Evolutionary conservation across 2,797 vertebrate species (phyloP).

Genomic region (Balearica regulorum): DNA sequence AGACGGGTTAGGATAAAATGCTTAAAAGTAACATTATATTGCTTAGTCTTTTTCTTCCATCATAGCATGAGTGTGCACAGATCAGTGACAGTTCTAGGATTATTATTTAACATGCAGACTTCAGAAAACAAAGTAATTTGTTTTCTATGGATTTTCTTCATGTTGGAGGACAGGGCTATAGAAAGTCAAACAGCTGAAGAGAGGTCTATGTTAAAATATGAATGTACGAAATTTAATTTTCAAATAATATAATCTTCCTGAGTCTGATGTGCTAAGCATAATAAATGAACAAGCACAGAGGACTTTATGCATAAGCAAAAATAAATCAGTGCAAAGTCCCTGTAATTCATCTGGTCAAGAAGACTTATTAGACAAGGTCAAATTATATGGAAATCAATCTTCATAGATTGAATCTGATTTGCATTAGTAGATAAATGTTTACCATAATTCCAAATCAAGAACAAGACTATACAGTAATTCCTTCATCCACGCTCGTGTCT

Average conservation of each 20-base stretch:
- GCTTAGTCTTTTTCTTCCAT: not conserved
- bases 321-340: constrained; percentile 43
- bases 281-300: constrained; percentile 22
- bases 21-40: not conserved
- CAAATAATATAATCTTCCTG: not conserved
- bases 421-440: constrained; percentile 59
- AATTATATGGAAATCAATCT: constrained; percentile 49
- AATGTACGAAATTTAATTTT: not conserved
- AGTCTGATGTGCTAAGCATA: constrained; percentile 26
- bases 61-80: not conserved
- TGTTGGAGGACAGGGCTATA: not conserved
- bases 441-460: constrained; percentile 53
- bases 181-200: not conserved
- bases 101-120: not conserved
- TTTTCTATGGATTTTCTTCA: not conserved
- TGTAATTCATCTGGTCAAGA: constrained; percentile 47
- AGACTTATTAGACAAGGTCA: constrained; percentile 62
- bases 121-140: not conserved
- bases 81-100: not conserved
- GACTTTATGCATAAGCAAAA: constrained; percentile 50
- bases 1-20: not conserved
- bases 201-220: not conserved
- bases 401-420: constrained; percentile 27
- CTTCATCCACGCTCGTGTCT: not conserved
- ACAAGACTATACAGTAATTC: constrained; percentile 21